These are phyloP conservation scores for Eupeodes luniger DNA, from an alignment of 2,888 invertebrate species.

Conservation along the genomic window DNA sequence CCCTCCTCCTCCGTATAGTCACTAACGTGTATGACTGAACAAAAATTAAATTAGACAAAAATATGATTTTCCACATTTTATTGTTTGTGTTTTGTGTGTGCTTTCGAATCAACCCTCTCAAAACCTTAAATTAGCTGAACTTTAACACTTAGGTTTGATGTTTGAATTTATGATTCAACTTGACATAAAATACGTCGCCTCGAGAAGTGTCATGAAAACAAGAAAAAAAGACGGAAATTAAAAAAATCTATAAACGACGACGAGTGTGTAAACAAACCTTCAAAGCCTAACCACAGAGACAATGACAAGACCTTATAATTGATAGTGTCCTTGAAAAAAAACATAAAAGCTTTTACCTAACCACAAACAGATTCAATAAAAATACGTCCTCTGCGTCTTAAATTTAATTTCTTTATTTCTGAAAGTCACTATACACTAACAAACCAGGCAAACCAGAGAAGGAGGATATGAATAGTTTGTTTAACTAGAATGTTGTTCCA, in stretches of 20 bases:
- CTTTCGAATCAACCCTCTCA: conserved; percentile 3
- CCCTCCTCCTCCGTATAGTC: neutral
- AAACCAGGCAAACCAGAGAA: neutral
- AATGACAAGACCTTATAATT: conserved; percentile 24
- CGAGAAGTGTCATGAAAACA: neutral
- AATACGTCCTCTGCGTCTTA: neutral
- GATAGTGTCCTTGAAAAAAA: conserved; percentile 21
- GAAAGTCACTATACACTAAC: neutral
- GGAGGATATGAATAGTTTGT: neutral
- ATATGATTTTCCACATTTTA: conserved; percentile 10
- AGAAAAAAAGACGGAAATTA: neutral
- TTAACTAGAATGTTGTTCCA: conserved; percentile 19
- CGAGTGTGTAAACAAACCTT: conserved; percentile 36
- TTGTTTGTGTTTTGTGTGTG: neutral
- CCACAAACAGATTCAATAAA: neutral
- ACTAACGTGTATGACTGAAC: neutral
- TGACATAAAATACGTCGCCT: conserved; percentile 17
- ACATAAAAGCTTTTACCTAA: conserved; percentile 26
- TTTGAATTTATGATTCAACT: conserved; percentile 21
- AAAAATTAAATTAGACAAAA: neutral
- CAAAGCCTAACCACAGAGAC: conserved; percentile 23
- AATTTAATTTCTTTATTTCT: conserved; percentile 2
- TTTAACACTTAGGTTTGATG: conserved; percentile 17
- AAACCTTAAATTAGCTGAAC: conserved; percentile 42
- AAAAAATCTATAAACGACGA: conserved; percentile 21